Evolutionary conservation across 1,140 invertebrate genomes (phyloP), one percentile per base, ranked within the genome.

Genomic region (Archivesica marissinica): DNA sequence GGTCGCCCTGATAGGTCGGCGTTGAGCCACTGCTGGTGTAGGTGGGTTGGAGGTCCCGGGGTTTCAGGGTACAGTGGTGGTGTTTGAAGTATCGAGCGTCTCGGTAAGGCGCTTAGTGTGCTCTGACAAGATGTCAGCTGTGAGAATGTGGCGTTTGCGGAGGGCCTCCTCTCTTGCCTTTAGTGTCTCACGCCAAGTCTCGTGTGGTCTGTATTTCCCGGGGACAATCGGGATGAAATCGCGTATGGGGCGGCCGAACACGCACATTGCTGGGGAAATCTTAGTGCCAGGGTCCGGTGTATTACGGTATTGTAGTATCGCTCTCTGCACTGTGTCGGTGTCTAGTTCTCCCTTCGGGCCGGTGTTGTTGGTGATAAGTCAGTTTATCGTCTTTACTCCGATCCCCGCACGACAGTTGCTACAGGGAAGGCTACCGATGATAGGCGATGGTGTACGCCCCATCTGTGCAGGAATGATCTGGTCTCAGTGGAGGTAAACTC

Each of bases 151-250:
- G 23, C 88, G 41, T 33, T 88, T 86, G n/a, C 80, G 23, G 9
- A 89, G 54, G 13, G 89, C 86, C 44, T 88, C 87, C 47, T 88
- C 72, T 11, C 83, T 38, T 20, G 15, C 9, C 1, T 38, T 4
- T 15, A 86, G n/a, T 15, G 88, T 90, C 3, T 79, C 74, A 1
- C 28, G 23, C 86, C 86, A 89, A 15, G 88, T 90, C 7, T 41
- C 15, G 66, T 88, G 88, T 41, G 80, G 89, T 50, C 87, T 30
- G 52, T 85, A 88, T 25, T 59, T 23, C 6, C 85, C 81, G 9
- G 79, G 82, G 13, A n/a, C n/a, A n/a, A 90, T 89, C 17, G 88
- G 88, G 17, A 88, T 90, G 56, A 88, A 88, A 75, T 90, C 85
- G 17, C 80, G 23, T 11, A 87, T 82, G 0, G 86, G 82, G 13